A percentile compares a stretch with the other conserved stretches of the same genome.
Evolutionary conservation across 2,113 vertebrate species (phyloP).

Genomic region (Podarcis muralis): DNA sequence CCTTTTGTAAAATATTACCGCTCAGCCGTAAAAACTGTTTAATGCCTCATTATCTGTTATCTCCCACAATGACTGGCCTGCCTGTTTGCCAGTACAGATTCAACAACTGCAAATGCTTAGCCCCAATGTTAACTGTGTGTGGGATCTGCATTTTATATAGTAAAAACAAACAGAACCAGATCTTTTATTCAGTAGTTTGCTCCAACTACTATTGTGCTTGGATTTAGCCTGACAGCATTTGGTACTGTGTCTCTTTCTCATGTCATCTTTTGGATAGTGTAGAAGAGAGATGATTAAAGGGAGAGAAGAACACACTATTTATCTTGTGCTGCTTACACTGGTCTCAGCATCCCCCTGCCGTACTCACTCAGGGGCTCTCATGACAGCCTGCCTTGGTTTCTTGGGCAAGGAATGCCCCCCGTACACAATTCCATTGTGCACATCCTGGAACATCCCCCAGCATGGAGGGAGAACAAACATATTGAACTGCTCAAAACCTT

Average conservation of each 20-base stretch:
- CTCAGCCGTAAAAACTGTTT: slow-evolving; percentile 24
- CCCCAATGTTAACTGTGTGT: slow-evolving; percentile 7
- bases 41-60: slow-evolving; percentile 34
- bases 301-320: not conserved
- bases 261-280: slow-evolving; percentile 4
- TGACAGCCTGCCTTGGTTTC: not conserved
- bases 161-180: slow-evolving; percentile 36
- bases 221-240: slow-evolving; percentile 10
- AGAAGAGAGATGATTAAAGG: not conserved
- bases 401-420: not conserved
- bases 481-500: not conserved
- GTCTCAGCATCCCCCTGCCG: not conserved
- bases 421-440: not conserved
- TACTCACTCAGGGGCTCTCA: not conserved
- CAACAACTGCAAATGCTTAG: slow-evolving; percentile 37
- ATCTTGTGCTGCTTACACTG: not conserved
- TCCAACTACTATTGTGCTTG: slow-evolving; percentile 19
- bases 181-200: slow-evolving; percentile 46
- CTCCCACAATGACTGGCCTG: slow-evolving; percentile 17
- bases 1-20: not conserved
- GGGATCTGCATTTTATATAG: slow-evolving; percentile 23
- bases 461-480: not conserved
- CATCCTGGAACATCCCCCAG: not conserved
- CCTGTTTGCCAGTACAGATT: not conserved
- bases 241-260: slow-evolving; percentile 13